Base-by-base conservation (phyloP, 1,140 invertebrate species). In the Aphelenchoides avenae region DNA sequence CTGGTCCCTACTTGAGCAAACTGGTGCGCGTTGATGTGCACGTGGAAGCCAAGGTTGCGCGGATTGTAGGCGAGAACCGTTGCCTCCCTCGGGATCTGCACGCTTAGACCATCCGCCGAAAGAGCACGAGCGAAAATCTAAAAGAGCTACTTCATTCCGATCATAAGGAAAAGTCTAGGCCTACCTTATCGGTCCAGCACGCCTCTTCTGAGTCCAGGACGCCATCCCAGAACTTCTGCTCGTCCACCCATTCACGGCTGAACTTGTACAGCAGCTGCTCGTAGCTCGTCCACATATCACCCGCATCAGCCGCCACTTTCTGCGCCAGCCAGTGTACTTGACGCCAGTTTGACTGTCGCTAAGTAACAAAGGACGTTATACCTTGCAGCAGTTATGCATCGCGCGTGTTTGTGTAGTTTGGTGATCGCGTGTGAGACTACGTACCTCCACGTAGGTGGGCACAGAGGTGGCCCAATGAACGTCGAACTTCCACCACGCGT, bases 381-480 rank as follows among this genome's bases (percentile, higher is more conserved):
- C n/a, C n/a, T n/a, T n/a, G n/a, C n/a, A n/a, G n/a, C n/a, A n/a
- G n/a, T n/a, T n/a, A n/a, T n/a, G n/a, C n/a, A n/a, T n/a, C n/a
- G n/a, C n/a, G n/a, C n/a, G n/a, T n/a, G n/a, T n/a, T n/a, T n/a
- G n/a, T n/a, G n/a, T n/a, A n/a, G n/a, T n/a, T n/a, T n/a, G n/a
- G n/a, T n/a, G n/a, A n/a, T n/a, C n/a, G n/a, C n/a, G n/a, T n/a
- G n/a, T n/a, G n/a, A n/a, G n/a, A n/a, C 30, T 3, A 26, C 37
- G 24, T 71, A 82, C 81, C 73, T 81, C 79, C 41, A 83, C 80
- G 65, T 84, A 84, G 15, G 82, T 78, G 40, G 79, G 75, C 18
- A 84, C 77, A 15, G 81, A 80, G 52, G 78, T 77, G 3, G 79
- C 79, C 52, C 80, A 74, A 26, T 80, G 67, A 27, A 80, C 61